Evolutionary conservation across 1,140 invertebrate species (phyloP).

Genomic region (Bombus balteatus): DNA sequence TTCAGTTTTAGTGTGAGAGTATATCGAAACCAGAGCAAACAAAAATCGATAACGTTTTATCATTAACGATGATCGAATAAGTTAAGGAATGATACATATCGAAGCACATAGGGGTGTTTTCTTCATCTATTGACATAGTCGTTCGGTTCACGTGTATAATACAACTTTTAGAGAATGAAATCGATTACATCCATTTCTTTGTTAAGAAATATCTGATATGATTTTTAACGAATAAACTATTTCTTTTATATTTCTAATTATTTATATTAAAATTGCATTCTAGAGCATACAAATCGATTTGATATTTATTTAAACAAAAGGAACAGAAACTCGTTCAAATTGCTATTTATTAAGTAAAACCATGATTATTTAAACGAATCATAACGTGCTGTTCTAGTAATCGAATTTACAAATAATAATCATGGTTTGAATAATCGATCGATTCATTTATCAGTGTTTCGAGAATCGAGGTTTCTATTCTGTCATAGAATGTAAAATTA

Average conservation of each 20-base stretch:
- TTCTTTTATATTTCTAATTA: not conserved
- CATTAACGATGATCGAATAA: conserved; percentile 58
- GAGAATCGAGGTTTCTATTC: not conserved
- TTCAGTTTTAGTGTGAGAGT: not conserved
- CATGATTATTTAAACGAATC: not conserved
- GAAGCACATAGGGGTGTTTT: conserved; percentile 60
- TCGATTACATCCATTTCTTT: not conserved
- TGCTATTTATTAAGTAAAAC: not conserved
- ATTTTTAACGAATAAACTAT: not conserved
- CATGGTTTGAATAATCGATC: too few species aligned
- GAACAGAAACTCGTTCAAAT: not conserved
- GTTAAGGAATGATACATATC: conserved; percentile 76
- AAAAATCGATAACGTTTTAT: conserved; percentile 42
- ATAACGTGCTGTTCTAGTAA: too few species aligned
- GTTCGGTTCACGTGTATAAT: conserved; percentile 16
- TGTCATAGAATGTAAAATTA: not conserved
- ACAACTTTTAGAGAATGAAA: not conserved
- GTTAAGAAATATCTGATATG: not conserved
- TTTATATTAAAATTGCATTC: not conserved
- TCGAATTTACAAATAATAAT: too few species aligned
- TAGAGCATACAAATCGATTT: too few species aligned
- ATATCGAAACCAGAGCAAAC: conserved; percentile 60
- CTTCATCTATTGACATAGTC: conserved; percentile 29
- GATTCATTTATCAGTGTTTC: not conserved
- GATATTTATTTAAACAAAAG: not conserved